Evolutionary conservation across 2,888 invertebrate species (phyloP).

Genomic region (Sclerodermus sp.): DNA sequence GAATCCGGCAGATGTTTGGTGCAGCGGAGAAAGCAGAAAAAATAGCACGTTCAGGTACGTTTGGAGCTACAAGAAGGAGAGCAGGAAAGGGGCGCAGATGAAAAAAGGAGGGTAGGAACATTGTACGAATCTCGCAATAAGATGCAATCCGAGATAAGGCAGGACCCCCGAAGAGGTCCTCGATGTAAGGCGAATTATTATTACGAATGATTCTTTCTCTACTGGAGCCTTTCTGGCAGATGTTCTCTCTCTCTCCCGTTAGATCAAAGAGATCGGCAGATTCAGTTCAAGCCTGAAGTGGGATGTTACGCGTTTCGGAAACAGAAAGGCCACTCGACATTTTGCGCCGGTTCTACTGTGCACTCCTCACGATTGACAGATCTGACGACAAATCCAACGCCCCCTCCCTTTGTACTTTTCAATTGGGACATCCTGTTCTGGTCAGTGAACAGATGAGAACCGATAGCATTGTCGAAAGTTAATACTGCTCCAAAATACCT

Average conservation of each 20-base stretch:
- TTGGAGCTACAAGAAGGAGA: neutral
- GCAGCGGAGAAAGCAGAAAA: conserved; percentile 7
- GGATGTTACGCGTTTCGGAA: too few species aligned
- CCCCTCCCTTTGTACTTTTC: conserved; percentile 20
- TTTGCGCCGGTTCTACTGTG: too few species aligned
- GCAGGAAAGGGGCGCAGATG: conserved; percentile 12
- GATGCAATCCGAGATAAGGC: conserved; percentile 14
- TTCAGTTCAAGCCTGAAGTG: neutral
- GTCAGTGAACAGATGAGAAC: conserved; percentile 18
- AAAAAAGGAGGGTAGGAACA: conserved; percentile 24
- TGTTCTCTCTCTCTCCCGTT: neutral
- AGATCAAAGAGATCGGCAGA: neutral
- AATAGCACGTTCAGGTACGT: neutral
- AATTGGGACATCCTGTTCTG: conserved; percentile 32
- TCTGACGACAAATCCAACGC: neutral
- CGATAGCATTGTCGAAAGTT: conserved; percentile 14
- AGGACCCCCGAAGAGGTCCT: conserved; percentile 19
- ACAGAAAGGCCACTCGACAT: too few species aligned
- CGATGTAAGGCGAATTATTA: conserved; percentile 24
- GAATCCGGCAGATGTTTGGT: conserved; percentile 21
- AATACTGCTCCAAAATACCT: too few species aligned
- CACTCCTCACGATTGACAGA: too few species aligned
- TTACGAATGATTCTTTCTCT: conserved; percentile 21
- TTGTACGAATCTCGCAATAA: conserved; percentile 26
- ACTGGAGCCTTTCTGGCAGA: neutral